Evolutionary conservation across 2,797 vertebrate genomes (phyloP).

Genomic region (Scolopax bukidnonensis): DNA sequence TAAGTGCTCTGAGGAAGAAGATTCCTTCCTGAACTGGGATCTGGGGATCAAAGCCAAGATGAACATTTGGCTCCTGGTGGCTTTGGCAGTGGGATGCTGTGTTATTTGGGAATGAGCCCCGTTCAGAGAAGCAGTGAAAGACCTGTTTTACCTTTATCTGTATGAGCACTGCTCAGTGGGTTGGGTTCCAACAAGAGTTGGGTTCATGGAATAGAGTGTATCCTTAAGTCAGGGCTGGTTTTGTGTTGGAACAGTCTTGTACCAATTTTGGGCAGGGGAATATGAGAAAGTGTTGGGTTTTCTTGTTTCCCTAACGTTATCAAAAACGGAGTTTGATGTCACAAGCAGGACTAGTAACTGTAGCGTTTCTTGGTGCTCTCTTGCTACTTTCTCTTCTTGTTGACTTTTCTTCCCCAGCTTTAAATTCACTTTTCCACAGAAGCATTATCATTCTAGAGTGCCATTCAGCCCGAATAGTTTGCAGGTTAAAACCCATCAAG

Average conservation of each 20-base stretch:
- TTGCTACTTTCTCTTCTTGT: not conserved
- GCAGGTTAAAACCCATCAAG: conserved; percentile 15
- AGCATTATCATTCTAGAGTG: not conserved
- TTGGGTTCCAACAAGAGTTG: not conserved
- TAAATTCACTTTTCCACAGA: conserved; percentile 17
- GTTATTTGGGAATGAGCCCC: not conserved
- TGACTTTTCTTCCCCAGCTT: not conserved
- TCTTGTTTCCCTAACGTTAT: not conserved
- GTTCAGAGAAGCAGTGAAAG: not conserved
- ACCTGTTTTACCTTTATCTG: not conserved
- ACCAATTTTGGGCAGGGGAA: not conserved
- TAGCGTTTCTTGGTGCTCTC: not conserved
- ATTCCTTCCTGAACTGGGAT: not conserved
- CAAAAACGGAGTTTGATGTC: conserved; percentile 30
- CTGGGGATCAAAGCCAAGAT: not conserved
- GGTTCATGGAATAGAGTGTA: not conserved
- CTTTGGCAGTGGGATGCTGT: not conserved
- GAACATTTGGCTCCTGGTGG: not conserved
- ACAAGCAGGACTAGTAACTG: not conserved
- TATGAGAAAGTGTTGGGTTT: not conserved
- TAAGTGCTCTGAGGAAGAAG: not conserved
- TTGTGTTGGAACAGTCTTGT: not conserved
- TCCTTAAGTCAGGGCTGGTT: not conserved
- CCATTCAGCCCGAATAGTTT: conserved; percentile 25
- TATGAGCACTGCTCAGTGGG: not conserved